A percentile compares a stretch with the other conserved stretches of the same genome.
Evolutionary conservation across 2,797 vertebrate species (phyloP).

Genomic region (Sitta carolinensis): DNA sequence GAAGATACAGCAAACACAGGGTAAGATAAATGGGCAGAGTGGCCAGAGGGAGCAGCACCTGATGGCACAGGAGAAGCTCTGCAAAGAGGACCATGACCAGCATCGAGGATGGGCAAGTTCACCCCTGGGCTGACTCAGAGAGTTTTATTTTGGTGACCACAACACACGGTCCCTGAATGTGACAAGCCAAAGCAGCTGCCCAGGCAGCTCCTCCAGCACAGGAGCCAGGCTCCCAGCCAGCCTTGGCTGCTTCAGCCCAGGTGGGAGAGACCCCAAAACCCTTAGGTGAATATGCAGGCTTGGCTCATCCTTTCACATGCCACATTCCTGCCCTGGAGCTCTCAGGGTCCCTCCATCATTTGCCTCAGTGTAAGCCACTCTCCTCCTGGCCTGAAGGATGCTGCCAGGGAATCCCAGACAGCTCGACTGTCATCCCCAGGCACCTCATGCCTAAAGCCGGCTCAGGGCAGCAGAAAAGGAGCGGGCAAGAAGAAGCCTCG

Average conservation of each 20-base stretch:
- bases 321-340: accelerated
- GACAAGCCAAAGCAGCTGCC: neutral
- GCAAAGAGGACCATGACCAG: neutral
- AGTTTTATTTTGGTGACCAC: neutral
- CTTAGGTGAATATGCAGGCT: neutral
- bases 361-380: neutral
- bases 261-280: neutral
- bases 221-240: accelerated
- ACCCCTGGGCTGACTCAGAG: neutral
- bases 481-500: neutral
- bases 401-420: neutral
- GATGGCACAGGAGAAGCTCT: neutral
- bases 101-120: neutral
- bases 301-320: neutral
- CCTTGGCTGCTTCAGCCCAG: neutral
- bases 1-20: accelerated
- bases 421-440: accelerated
- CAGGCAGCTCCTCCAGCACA: neutral
- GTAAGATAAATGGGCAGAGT: accelerated
- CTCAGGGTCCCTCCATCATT: neutral
- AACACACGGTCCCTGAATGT: accelerated
- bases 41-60: neutral
- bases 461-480: neutral
- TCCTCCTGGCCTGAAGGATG: accelerated
- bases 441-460: neutral